Evolutionary conservation across 2,113 vertebrate genomes (phyloP).

Genomic region (Odocoileus hemionus): DNA sequence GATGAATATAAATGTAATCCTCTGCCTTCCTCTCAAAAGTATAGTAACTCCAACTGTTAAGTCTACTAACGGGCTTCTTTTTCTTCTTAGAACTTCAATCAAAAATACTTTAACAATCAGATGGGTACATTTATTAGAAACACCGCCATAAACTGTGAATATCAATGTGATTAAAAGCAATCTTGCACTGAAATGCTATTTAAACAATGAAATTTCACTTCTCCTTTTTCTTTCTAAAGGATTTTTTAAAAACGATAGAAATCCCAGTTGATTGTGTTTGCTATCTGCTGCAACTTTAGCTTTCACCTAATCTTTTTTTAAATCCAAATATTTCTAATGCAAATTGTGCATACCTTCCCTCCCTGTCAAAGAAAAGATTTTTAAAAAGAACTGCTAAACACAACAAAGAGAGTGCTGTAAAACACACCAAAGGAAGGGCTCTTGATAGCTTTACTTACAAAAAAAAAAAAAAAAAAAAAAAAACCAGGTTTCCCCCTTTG

Average conservation of each 20-base stretch:
- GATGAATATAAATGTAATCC: slow-evolving; percentile 48
- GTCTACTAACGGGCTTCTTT: slow-evolving; percentile 44
- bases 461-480: background rate
- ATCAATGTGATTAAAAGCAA: slow-evolving; percentile 48
- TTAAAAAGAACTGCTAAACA: slow-evolving; percentile 6
- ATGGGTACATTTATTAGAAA: slow-evolving; percentile 47
- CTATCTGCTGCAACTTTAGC: slow-evolving; percentile 39
- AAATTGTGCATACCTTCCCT: background rate
- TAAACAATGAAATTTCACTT: slow-evolving; percentile 47
- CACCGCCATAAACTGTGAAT: slow-evolving; percentile 45
- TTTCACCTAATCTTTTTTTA: slow-evolving; percentile 24
- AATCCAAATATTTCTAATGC: slow-evolving; percentile 15
- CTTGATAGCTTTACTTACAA: background rate
- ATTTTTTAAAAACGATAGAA: slow-evolving; percentile 21
- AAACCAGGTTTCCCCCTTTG: background rate
- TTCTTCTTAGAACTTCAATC: slow-evolving; percentile 5
- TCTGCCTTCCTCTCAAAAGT: slow-evolving; percentile 61
- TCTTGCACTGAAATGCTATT: slow-evolving; percentile 3
- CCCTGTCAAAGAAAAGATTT: background rate
- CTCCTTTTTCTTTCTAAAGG: background rate
- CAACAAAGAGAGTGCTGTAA: background rate
- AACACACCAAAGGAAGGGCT: background rate
- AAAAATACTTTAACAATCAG: slow-evolving; percentile 65
- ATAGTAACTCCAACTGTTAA: slow-evolving; percentile 44
- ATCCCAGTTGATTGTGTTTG: slow-evolving; percentile 49